These are phyloP conservation scores for Hyles vespertilio DNA, from an alignment of 1,140 invertebrate genomes.

Conservation along the genomic window DNA sequence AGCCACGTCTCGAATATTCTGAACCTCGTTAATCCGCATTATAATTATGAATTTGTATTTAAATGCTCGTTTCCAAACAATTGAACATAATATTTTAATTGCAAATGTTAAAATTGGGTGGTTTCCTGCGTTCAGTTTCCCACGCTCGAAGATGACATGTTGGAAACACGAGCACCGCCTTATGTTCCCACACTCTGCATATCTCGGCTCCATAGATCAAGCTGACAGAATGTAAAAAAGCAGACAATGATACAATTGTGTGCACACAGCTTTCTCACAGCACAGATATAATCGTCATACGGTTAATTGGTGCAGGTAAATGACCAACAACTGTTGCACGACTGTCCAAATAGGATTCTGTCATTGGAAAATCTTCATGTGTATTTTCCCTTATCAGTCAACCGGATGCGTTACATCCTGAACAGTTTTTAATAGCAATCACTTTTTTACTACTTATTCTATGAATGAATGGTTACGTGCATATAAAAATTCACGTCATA, in stretches of 20 bases:
- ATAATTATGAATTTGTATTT: constrained; percentile 3
- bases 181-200: constrained; percentile 71
- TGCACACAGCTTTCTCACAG: constrained; percentile 70
- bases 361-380: constrained; percentile 10
- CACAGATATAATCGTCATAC: constrained; percentile 59
- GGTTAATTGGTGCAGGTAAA: constrained; percentile 70
- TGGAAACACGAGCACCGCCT: constrained; percentile 54
- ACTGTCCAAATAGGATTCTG: constrained; percentile 1
- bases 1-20: neutral
- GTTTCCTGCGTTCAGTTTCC: constrained; percentile 38
- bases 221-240: constrained; percentile 62
- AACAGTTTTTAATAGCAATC: constrained; percentile 22
- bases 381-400: constrained; percentile 23
- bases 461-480: constrained; percentile 45
- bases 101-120: constrained; percentile 24
- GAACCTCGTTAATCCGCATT: neutral
- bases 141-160: constrained; percentile 67
- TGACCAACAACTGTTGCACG: constrained; percentile 46
- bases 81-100: constrained; percentile 34
- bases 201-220: constrained; percentile 72
- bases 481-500: constrained; percentile 38
- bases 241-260: constrained; percentile 74
- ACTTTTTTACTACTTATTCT: constrained; percentile 21
- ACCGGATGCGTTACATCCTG: constrained; percentile 32
- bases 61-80: constrained; percentile 20